Evolutionary conservation across 2,888 invertebrate genomes (phyloP), one percentile per base, ranked within the genome.

Genomic region (Norana najaformis): DNA sequence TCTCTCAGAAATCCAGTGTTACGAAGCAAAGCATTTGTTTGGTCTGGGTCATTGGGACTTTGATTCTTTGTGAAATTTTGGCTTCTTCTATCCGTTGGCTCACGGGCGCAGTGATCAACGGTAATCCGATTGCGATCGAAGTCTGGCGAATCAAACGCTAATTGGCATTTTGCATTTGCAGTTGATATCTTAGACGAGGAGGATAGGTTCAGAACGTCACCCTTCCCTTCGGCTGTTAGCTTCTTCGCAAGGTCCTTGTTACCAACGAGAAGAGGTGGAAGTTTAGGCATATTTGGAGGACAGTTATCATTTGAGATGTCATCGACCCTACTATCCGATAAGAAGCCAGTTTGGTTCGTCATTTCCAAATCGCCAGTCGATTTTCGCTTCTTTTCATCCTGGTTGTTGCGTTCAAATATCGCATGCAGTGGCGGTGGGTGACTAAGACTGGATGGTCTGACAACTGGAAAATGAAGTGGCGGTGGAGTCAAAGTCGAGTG

Each of bases 191-290:
- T n/a, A 6, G 69, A 69, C 5, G 53, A 53, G 3, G 23, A 5
- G 30, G 69, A 69, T 8, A 69, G 69, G 13, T 69, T 69, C 6
- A 69, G 69, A n/a, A n/a, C 69, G 8, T 69, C 69, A 8, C 69
- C 6, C 8, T 8, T 69, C 69, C n/a, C 85, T 16, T 85, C 36
- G 20, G 18, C 85, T 2, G 85, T 36, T 35, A 85, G 36, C 16
- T 85, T 85, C 37, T 37, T 85, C 20, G 85, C 85, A 30, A 85
- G 85, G 23, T 85, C 85, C 85, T 36, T 85, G 85, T 85, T 85
- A 35, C 85, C 85, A 6, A 85, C 23, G 23, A 85, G 5, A 8
- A 85, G 85, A 20, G 85, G 85, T 6, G 85, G 85, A 16, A 85
- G 85, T 37, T 36, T 85, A 2, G 36, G 85, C 37, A 85, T 85